These are phyloP conservation scores for Notodonta ziczac DNA, from an alignment of 2,888 invertebrate genomes.

Conservation along the genomic window DNA sequence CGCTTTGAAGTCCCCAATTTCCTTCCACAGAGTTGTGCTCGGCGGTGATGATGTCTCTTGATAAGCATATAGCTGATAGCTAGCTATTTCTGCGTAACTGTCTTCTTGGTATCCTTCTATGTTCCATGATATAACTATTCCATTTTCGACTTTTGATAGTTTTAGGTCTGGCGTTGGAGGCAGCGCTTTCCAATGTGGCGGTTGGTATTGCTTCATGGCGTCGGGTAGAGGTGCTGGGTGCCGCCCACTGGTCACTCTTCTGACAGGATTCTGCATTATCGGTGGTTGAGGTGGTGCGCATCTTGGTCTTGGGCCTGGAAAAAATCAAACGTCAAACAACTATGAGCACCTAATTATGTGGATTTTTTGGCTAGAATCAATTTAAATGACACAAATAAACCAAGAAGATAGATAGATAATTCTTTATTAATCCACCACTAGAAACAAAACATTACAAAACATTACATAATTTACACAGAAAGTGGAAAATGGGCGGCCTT, in stretches of 20 bases:
- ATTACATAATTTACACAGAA: too few species aligned
- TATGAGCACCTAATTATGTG: too few species aligned
- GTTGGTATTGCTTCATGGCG: constrained; percentile 74
- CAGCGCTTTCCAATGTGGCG: constrained; percentile 86
- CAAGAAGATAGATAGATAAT: too few species aligned
- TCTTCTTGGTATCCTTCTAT: constrained; percentile 88
- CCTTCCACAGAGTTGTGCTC: constrained; percentile 92
- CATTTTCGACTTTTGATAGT: constrained; percentile 91
- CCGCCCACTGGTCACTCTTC: constrained; percentile 36
- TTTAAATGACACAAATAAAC: too few species aligned
- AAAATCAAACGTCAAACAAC: background rate
- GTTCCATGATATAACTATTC: constrained; percentile 97
- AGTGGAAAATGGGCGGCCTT: too few species aligned
- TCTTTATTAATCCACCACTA: too few species aligned
- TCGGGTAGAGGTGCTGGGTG: constrained; percentile 89
- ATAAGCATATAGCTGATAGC: constrained; percentile 97
- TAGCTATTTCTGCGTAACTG: constrained; percentile 89
- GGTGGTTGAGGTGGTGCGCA: constrained; percentile 41
- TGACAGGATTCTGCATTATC: constrained; percentile 44
- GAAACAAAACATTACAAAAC: too few species aligned
- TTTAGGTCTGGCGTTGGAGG: constrained; percentile 94
- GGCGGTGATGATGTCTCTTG: constrained; percentile 91
- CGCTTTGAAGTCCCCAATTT: constrained; percentile 97
- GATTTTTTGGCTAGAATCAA: too few species aligned
- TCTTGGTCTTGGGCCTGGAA: constrained; percentile 57